Evolutionary conservation across 1,140 invertebrate genomes (phyloP).

Genomic region (Penaeus vannamei): DNA sequence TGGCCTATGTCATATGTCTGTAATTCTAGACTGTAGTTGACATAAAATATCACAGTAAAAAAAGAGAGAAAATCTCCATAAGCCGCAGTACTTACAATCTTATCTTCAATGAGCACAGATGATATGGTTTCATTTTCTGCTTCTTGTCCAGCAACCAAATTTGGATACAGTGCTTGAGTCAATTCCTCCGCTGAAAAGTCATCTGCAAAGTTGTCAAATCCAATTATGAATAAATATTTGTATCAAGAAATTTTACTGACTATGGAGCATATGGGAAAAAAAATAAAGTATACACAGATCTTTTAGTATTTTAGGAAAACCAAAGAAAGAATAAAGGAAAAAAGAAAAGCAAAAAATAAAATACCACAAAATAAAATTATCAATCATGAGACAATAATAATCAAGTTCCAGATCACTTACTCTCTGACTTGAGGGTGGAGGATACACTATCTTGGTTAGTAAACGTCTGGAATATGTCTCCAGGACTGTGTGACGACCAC

Average conservation of each 20-base stretch:
- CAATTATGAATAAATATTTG: too few relatives aligned
- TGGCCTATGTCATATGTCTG: too few relatives aligned
- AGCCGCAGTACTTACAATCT: neutral
- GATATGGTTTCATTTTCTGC: too few relatives aligned
- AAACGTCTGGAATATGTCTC: neutral
- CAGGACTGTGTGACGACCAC: neutral
- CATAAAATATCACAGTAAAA: too few relatives aligned
- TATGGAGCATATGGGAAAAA: neutral
- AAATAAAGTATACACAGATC: neutral
- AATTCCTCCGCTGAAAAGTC: slow-evolving; percentile 40
- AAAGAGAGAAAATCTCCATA: neutral
- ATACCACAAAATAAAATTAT: neutral
- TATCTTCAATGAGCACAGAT: too few relatives aligned
- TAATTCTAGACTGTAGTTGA: too few relatives aligned
- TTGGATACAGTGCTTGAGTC: slow-evolving; percentile 50
- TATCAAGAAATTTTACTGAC: too few relatives aligned
- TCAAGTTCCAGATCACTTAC: neutral
- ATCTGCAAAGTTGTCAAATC: neutral
- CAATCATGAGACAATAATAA: neutral
- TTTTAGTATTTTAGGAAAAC: too few relatives aligned
- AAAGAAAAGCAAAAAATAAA: neutral
- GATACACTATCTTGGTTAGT: neutral
- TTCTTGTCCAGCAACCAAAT: slow-evolving; percentile 10
- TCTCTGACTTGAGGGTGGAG: neutral
- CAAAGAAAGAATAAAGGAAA: neutral